Conservation (phyloP, 64 coral and sea anemone species). For the Actinia equina region DNA sequence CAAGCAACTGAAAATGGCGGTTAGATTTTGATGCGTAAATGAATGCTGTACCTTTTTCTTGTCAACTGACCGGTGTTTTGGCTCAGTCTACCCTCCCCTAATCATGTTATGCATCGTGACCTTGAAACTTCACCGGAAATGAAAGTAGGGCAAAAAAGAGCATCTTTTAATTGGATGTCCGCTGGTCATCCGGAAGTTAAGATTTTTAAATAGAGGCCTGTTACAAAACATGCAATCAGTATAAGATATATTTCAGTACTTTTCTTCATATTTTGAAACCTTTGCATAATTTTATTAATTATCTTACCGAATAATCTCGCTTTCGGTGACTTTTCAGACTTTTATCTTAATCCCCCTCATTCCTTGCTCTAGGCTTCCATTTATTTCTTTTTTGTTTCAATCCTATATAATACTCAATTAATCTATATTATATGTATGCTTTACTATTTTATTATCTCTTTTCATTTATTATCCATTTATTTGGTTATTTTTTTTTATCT, state of each 20-base stretch:
- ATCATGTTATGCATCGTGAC: slow-evolving; percentile 19
- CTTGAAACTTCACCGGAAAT: slow-evolving; percentile 3
- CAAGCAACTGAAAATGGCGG: slow-evolving; percentile 10
- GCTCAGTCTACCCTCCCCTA: not conserved
- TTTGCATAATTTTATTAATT: no score
- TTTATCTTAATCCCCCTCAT: no score
- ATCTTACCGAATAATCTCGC: no score
- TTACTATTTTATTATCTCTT: not conserved
- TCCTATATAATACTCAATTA: no score
- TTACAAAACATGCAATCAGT: no score
- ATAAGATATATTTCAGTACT: no score
- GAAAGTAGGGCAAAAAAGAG: not conserved
- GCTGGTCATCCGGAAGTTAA: slow-evolving; percentile 16
- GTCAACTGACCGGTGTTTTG: slow-evolving; percentile 23
- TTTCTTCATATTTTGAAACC: no score
- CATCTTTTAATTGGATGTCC: slow-evolving; percentile 4
- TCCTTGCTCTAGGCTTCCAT: no score
- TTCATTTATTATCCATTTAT: not conserved
- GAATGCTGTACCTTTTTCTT: slow-evolving; percentile 2
- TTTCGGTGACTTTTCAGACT: no score
- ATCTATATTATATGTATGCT: not conserved
- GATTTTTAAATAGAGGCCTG: no score
- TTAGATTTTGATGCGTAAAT: not conserved
- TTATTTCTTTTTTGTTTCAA: no score
- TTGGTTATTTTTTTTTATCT: not conserved